A percentile compares a stretch with the other conserved stretches of the same genome.
These are phyloP conservation scores for Drosophila histrio DNA, from an alignment of 2,888 invertebrate species.

Conservation along the genomic window DNA sequence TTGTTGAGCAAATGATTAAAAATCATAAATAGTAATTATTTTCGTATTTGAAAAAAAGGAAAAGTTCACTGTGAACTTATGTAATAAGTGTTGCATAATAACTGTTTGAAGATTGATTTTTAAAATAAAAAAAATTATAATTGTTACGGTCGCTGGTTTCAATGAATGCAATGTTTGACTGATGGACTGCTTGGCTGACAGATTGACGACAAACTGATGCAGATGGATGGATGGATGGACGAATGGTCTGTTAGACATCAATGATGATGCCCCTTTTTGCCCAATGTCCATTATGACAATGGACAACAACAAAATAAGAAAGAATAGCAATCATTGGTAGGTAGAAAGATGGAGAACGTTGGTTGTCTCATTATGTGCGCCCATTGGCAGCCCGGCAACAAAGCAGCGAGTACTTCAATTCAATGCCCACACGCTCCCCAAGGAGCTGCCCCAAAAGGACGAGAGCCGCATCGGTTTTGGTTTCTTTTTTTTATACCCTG, in stretches of 20 bases:
- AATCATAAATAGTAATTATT: too few relatives aligned
- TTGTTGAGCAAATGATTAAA: too few relatives aligned
- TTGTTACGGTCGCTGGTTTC: too few relatives aligned
- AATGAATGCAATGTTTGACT: not conserved
- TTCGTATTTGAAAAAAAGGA: too few relatives aligned
- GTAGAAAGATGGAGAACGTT: not conserved
- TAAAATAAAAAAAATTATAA: too few relatives aligned
- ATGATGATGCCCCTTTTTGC: slow-evolving; percentile 5
- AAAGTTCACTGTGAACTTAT: too few relatives aligned
- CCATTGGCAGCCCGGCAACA: slow-evolving; percentile 46
- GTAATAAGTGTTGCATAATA: too few relatives aligned
- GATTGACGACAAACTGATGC: not conserved
- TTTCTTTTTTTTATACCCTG: not conserved
- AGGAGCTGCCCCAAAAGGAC: slow-evolving; percentile 31
- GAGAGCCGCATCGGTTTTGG: slow-evolving; percentile 27
- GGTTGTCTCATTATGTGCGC: slow-evolving; percentile 50
- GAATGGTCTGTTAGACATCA: not conserved
- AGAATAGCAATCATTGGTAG: not conserved
- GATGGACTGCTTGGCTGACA: not conserved
- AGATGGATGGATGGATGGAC: not conserved
- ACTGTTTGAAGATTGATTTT: too few relatives aligned
- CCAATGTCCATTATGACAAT: slow-evolving; percentile 12
- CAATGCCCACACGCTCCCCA: slow-evolving; percentile 27
- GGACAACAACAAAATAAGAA: not conserved
- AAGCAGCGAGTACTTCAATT: slow-evolving; percentile 24